Base-by-base conservation (phyloP, 1,140 invertebrate species). In the Colletes gigas region DNA sequence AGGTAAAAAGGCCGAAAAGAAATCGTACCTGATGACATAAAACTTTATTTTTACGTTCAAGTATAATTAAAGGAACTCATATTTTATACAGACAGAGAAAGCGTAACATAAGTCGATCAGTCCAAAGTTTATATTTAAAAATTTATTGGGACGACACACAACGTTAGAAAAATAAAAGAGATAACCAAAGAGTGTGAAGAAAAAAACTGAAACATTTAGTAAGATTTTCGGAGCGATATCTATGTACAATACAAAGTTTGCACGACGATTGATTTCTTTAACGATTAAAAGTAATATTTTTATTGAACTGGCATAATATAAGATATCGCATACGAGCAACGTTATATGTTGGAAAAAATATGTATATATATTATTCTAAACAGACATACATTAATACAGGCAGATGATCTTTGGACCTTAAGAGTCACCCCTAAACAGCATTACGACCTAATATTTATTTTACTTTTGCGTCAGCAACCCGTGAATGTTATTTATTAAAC, bases 361-460 rank as follows among this genome's bases (percentile, higher is more conserved):
- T 30, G 30, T 63, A 15, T 63, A 39, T 63, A 47, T 47, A 47
- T 44, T 65, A 47, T 65, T 44, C 17, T 63, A 65, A 65, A 65
- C 15, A n/a, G 15, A 55, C 1, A 39, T 65, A 41, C 17, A 65
- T 21, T 47, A 55, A 14, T 7, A 75, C n/a, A 52, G 1, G n/a
- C 17, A 57, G 50, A 79, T 52, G 77, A 79, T 79, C 77, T 79
- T 79, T 79, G 77, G 77, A 79, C 77, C 41, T 63, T 72, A 44
- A 54, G 12, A 60, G 71, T 72, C 12, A 72, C 39, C 68, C 68
- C 39, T 47, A 41, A 55, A 54, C 41, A 78, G 21, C 55, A 19
- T 59, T 79, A 73, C 41, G 19, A 54, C 47, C 63, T 78, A 72
- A 30, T n/a, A 78, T 63, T 72, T 65, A 73, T 72, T 73, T 78